Base-by-base conservation (phyloP, 2,113 vertebrate genomes). In the Hippolais icterina region DNA sequence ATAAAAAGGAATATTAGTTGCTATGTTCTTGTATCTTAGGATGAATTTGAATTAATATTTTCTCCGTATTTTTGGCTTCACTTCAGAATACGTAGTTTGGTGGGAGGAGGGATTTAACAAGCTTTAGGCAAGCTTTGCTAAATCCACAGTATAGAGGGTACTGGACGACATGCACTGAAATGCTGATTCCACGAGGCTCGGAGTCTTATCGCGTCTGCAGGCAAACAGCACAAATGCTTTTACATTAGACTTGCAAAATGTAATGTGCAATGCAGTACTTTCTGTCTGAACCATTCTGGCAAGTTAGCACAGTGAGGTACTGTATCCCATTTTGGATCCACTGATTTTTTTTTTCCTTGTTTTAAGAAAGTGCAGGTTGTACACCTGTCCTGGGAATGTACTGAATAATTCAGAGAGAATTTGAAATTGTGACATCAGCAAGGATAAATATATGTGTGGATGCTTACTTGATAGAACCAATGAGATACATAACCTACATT, bases 171-270 rank as follows among this genome's bases (percentile, higher is more conserved):
- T 59, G 61, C 71, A 37, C 77, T 83, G 82, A 93, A 96, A 83
- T 83, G 85, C 79, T 91, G 95, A 94, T 93, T 95, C 88, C 53
- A 74, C 2, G 27, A 94, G 68, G 13, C 88, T 96, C 0, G 2
- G 47, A 41, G 64, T 77, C 90, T 97, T 96, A 93, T 86, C 72
- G 0, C 1, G 25, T 93, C 95, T 96, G 83, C 88, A 93, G 95
- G 96, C 88, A 57, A 94, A 86, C 68, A 88, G 71, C n/a, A 75
- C 92, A 93, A 94, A 86, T 0, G 9, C 47, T 93, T 96, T 89
- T 79, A 71, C 74, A 96, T 97, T 94, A 96, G 96, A 93, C 93
- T 96, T 96, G 95, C 93, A 95, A 95, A 95, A 87, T 39, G 49
- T 87, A 83, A 80, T 1, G 29, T 94, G 71, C 79, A 91, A 59